phyloP scores from a whole-genome alignment of 2,797 vertebrate species.

The Muraenolepis orangiensis region DNA sequence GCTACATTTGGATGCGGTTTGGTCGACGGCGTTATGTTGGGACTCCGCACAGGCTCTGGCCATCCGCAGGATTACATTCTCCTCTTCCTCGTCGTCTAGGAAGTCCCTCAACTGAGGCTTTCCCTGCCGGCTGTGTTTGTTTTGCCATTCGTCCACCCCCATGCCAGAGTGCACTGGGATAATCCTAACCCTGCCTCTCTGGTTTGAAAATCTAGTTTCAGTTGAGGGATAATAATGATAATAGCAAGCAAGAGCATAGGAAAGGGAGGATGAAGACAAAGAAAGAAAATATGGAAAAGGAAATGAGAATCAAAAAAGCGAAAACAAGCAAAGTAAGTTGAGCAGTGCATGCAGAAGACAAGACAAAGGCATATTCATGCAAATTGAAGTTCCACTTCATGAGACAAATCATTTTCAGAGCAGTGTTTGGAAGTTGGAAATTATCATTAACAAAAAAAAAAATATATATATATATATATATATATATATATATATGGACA shows the following conservation, averaged over 20 bases:
- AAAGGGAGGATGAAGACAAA: slow-evolving; percentile 51
- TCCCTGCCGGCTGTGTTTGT: slow-evolving; percentile 74
- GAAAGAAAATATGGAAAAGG: slow-evolving; percentile 49
- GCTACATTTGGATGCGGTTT: slow-evolving; percentile 51
- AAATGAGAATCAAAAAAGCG: slow-evolving; percentile 39
- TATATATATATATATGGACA: too few species aligned
- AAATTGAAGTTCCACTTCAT: slow-evolving; percentile 5
- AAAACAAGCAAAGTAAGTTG: slow-evolving; percentile 54
- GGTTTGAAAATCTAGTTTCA: slow-evolving; percentile 71
- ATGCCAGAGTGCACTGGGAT: slow-evolving; percentile 83
- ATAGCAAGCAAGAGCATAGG: slow-evolving; percentile 40
- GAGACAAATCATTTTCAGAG: neutral
- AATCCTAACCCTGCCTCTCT: slow-evolving; percentile 84
- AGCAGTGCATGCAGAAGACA: slow-evolving; percentile 28
- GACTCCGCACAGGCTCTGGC: slow-evolving; percentile 48
- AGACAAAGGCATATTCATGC: slow-evolving; percentile 37
- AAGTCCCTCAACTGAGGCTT: slow-evolving; percentile 79
- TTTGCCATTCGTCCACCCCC: slow-evolving; percentile 82
- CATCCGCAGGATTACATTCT: slow-evolving; percentile 56
- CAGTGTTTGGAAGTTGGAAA: neutral
- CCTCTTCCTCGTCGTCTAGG: slow-evolving; percentile 74
- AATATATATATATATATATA: too few species aligned
- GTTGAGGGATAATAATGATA: slow-evolving; percentile 29
- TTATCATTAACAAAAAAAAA: neutral
- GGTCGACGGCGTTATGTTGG: slow-evolving; percentile 29